Conservation (phyloP, 2,113 vertebrate species). For the Datnioides undecimradiatus region DNA sequence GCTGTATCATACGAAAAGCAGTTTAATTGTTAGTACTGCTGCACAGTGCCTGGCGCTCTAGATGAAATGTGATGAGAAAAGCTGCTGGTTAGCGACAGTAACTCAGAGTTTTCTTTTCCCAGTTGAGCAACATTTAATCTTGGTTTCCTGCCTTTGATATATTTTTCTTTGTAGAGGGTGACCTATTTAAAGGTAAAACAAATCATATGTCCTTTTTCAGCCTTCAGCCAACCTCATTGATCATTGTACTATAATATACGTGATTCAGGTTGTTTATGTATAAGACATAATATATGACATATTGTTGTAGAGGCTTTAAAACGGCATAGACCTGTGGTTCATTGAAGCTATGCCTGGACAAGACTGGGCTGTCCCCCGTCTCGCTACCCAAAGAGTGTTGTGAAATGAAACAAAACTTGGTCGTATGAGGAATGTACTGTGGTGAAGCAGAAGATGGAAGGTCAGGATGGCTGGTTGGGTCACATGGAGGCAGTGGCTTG, state of each 20-base stretch:
- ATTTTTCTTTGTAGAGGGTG: background rate
- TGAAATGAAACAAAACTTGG: slow-evolving; percentile 47
- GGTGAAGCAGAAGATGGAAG: slow-evolving; percentile 23
- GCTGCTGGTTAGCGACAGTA: slow-evolving; percentile 78
- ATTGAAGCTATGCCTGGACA: slow-evolving; percentile 18
- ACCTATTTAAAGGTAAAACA: slow-evolving; percentile 33
- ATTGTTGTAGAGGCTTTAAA: slow-evolving; percentile 52
- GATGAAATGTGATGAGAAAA: slow-evolving; percentile 59
- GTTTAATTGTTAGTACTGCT: slow-evolving; percentile 39
- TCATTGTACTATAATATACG: slow-evolving; percentile 29
- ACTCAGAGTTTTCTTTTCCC: slow-evolving; percentile 39
- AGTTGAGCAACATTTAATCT: slow-evolving; percentile 11
- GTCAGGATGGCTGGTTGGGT: slow-evolving; percentile 20
- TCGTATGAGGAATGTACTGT: slow-evolving; percentile 49
- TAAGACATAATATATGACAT: slow-evolving; percentile 29
- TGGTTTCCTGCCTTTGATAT: slow-evolving; percentile 17
- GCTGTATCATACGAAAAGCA: slow-evolving; percentile 19
- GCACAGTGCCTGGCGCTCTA: slow-evolving; percentile 57
- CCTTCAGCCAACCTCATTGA: slow-evolving; percentile 24
- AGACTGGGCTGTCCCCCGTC: slow-evolving; percentile 25
- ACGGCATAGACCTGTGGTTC: slow-evolving; percentile 4
- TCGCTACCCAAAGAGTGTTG: slow-evolving; percentile 57
- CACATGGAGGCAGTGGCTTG: slow-evolving; percentile 1
- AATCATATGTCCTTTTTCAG: slow-evolving; percentile 22
- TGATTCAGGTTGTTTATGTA: slow-evolving; percentile 47